Conservation (phyloP, 2,888 invertebrate genomes). For the Sminthurides aquaticus region DNA sequence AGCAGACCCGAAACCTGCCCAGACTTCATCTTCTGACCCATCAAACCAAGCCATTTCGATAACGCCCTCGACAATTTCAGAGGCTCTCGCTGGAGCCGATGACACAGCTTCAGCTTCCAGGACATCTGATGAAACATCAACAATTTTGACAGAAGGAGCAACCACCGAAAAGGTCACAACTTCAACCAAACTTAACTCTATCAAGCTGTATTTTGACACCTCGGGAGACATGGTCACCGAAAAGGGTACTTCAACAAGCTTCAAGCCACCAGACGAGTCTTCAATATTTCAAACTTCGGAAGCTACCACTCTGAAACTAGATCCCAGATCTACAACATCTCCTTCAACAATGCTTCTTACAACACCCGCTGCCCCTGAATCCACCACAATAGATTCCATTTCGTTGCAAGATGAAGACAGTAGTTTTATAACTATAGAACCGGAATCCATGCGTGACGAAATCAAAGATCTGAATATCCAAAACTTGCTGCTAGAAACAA, state of each 20-base stretch:
- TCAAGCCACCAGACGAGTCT: neutral
- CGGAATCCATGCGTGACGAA: neutral
- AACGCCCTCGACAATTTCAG: neutral
- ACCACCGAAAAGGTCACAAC: neutral
- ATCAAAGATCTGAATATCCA: neutral
- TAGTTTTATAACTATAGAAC: neutral
- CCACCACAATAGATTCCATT: neutral
- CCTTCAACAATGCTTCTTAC: neutral
- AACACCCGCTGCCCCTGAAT: neutral
- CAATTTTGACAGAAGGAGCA: too few species aligned
- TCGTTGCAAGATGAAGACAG: neutral
- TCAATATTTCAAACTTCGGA: neutral
- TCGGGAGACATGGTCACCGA: neutral
- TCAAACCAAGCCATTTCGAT: neutral
- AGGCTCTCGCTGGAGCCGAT: neutral
- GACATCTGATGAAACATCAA: neutral
- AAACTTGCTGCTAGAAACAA: neutral
- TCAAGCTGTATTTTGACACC: too few species aligned
- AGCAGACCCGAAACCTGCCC: too few species aligned
- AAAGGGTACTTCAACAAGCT: neutral
- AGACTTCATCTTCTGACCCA: neutral
- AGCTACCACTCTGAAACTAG: neutral
- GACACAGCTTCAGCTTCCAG: neutral
- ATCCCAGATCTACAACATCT: neutral
- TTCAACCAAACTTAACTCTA: too few species aligned